Percentiles rank a stretch among this genome's conserved stretches.
Conservation (phyloP, 2,113 vertebrate genomes). For the Benitochromis conjunctus region DNA sequence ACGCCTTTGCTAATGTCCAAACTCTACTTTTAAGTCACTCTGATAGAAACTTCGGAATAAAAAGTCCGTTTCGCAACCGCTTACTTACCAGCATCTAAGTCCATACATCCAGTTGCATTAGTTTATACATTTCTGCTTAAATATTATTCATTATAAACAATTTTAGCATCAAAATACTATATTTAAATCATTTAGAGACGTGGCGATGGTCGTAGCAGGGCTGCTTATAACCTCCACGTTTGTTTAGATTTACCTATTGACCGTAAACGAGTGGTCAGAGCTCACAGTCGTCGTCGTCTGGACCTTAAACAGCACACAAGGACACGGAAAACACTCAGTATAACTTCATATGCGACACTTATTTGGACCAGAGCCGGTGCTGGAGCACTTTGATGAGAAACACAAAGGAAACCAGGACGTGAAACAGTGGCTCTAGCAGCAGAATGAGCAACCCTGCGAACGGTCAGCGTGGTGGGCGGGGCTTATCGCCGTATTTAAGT, state of each 20-base stretch:
- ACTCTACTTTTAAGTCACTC: background rate
- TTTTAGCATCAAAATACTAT: background rate
- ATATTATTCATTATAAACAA: background rate
- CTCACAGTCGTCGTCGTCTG: background rate
- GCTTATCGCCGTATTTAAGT: background rate
- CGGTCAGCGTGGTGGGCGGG: background rate
- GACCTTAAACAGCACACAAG: background rate
- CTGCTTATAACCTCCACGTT: background rate
- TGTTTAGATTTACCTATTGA: background rate
- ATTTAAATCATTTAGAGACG: background rate
- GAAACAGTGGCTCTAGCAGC: accelerated
- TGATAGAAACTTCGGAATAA: background rate
- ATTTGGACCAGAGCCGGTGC: background rate
- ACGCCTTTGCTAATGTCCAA: background rate
- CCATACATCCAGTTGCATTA: background rate
- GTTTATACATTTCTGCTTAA: background rate
- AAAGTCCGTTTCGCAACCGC: background rate
- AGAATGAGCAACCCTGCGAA: background rate
- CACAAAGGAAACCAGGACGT: accelerated
- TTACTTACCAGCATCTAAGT: background rate
- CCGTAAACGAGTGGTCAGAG: background rate
- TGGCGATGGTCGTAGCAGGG: background rate
- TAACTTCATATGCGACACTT: background rate
- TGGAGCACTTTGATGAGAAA: background rate
- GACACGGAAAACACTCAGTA: background rate